Base-by-base conservation (phyloP, 1,140 invertebrate genomes). In the Panagrolaimus sp. region DNA sequence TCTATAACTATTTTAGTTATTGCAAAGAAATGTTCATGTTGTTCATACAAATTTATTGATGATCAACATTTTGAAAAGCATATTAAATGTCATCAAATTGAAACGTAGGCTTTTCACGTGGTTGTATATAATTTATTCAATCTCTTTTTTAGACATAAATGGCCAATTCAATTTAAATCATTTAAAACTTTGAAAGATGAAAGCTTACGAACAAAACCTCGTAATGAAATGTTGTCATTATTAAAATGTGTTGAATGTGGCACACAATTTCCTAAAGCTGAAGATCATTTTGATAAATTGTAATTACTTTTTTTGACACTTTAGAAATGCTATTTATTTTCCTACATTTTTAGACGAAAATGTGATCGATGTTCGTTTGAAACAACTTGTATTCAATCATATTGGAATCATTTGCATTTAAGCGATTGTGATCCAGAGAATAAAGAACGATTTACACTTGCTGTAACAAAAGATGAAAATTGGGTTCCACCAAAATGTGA, bases 21-120 rank as follows among this genome's bases (percentile, higher is more conserved):
- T 23, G 23, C 25, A 25, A 16, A 64, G 1, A 46, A 66, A 44
- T 68, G 67, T 47, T 47, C 51, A 4, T 43, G 45, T 8, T 44
- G 67, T 38, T 68, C 51, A 9, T 44, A 63, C 14, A 68, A 68
- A 27, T 64, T 47, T 43, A 25, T 23, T 14, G 31, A 51, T 11
- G 20, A 14, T 8, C 20, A 14, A 16, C 13, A 8, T n/a, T 27
- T 46, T 20, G 45, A 38, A 25, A 27, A 57, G 48, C 38, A 64
- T 51, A n/a, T 4, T 13, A 66, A 47, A 20, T 46, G 42, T 14
- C 46, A 66, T 20, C 16, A 16, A 27, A 27, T 43, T 14, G 44
- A 67, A 8, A 46, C n/a, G n/a, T n/a, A n/a, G n/a, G n/a, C n/a
- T n/a, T n/a, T n/a, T n/a, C n/a, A n/a, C n/a, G n/a, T n/a, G n/a